Conservation (phyloP, 1,140 invertebrate genomes). For the Aphelenchoides besseyi region DNA sequence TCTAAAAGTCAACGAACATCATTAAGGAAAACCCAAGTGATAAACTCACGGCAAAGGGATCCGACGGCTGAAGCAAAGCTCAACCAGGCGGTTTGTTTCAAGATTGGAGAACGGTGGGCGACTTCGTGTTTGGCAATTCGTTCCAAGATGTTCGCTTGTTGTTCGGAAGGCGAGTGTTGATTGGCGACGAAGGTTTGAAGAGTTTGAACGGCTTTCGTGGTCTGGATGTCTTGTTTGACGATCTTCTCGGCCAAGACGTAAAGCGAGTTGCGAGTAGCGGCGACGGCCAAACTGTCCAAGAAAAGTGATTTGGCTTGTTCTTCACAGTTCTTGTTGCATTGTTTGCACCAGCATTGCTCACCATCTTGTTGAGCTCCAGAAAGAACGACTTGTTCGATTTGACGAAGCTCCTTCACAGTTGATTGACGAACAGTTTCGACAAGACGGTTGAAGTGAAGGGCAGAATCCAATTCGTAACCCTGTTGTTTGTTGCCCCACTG, state of each 20-base stretch:
- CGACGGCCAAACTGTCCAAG: slow-evolving; percentile 31
- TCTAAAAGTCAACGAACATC: too few species aligned
- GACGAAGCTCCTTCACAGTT: slow-evolving; percentile 30
- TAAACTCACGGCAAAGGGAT: slow-evolving; percentile 43
- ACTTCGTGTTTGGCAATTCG: slow-evolving; percentile 34
- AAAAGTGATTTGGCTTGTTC: slow-evolving; percentile 28
- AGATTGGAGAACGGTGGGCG: slow-evolving; percentile 7
- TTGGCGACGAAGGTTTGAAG: slow-evolving; percentile 21
- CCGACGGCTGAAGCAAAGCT: slow-evolving; percentile 38
- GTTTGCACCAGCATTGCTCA: not conserved
- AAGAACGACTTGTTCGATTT: slow-evolving; percentile 26
- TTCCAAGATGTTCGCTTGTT: slow-evolving; percentile 22
- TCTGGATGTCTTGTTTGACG: slow-evolving; percentile 16
- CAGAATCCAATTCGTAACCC: slow-evolving; percentile 29
- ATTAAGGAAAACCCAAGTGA: too few species aligned
- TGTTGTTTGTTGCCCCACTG: not conserved
- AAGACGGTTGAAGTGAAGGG: slow-evolving; percentile 28
- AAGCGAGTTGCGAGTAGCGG: slow-evolving; percentile 38
- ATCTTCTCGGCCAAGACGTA: slow-evolving; percentile 26
- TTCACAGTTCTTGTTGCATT: slow-evolving; percentile 19
- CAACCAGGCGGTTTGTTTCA: slow-evolving; percentile 42
- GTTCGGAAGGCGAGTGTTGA: slow-evolving; percentile 42
- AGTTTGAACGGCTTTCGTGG: slow-evolving; percentile 29
- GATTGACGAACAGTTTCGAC: slow-evolving; percentile 41
- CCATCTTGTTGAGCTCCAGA: not conserved